Percentiles rank a stretch among this genome's conserved stretches.
Conservation (phyloP, 2,797 vertebrate species). For the Thripadectes ignobilis region DNA sequence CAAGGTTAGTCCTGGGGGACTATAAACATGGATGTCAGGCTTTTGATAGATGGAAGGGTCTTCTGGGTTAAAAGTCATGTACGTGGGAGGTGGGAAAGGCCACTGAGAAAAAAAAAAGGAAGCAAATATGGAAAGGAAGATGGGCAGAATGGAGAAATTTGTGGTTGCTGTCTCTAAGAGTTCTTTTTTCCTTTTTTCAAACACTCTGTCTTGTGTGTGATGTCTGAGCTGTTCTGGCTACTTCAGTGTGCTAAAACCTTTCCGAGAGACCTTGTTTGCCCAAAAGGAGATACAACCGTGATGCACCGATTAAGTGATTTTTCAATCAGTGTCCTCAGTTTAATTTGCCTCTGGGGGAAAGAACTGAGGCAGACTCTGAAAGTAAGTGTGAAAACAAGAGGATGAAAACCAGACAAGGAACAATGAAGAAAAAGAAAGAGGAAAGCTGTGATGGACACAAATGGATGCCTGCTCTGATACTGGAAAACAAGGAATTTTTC, state of each 20-base stretch:
- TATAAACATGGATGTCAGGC: background rate
- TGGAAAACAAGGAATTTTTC: background rate
- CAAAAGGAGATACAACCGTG: background rate
- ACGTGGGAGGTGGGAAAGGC: background rate
- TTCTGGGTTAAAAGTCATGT: background rate
- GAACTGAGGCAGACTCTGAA: background rate
- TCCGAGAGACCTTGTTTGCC: background rate
- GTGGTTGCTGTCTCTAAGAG: background rate
- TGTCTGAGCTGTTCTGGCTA: background rate
- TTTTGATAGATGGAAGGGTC: background rate
- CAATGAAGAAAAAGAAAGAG: background rate
- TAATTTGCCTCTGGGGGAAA: conserved; percentile 1
- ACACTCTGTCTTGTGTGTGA: background rate
- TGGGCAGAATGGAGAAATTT: background rate
- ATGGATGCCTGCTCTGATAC: background rate
- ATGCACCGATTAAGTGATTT: background rate
- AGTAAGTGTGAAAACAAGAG: background rate
- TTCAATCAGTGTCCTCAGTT: background rate
- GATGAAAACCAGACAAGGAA: background rate
- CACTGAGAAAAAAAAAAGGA: background rate
- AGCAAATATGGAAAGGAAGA: background rate
- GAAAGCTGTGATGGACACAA: background rate
- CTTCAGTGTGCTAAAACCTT: background rate
- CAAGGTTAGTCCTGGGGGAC: background rate
- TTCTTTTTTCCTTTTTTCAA: background rate